phyloP scores from a whole-genome alignment of 2,797 vertebrate genomes.

The Sciurus carolinensis region DNA sequence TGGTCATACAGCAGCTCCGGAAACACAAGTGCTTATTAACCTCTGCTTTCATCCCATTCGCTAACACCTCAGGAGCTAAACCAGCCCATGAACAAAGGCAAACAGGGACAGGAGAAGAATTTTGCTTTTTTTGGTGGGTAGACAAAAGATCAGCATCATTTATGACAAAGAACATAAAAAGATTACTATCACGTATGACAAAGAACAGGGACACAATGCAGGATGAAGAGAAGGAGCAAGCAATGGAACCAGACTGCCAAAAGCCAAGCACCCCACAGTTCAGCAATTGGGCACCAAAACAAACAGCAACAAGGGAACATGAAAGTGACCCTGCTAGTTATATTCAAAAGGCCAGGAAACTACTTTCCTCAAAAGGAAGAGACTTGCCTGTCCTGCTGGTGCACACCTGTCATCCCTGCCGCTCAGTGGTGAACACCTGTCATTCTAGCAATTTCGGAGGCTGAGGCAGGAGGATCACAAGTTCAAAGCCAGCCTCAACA shows the following conservation, averaged over 20 bases:
- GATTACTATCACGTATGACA: too few relatives aligned
- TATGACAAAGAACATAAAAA: not conserved
- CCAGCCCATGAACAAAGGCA: not conserved
- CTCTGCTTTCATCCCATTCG: not conserved
- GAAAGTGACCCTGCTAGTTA: too few relatives aligned
- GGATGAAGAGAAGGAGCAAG: not conserved
- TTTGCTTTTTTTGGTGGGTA: not conserved
- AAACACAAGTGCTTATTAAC: not conserved
- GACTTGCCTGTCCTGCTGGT: too few relatives aligned
- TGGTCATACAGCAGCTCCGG: not conserved
- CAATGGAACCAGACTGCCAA: accelerated
- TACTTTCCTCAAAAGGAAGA: not conserved
- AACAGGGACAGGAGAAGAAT: not conserved
- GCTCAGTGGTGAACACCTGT: too few relatives aligned
- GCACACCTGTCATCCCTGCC: too few relatives aligned
- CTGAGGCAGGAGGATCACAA: too few relatives aligned
- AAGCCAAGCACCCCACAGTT: not conserved
- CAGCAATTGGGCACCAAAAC: not conserved
- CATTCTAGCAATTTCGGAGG: too few relatives aligned
- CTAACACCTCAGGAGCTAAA: not conserved
- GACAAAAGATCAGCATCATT: not conserved
- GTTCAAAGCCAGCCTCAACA: too few relatives aligned
- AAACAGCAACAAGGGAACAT: not conserved
- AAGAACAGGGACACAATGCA: accelerated
- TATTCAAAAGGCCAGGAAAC: not conserved